phyloP scores from a whole-genome alignment of 2,888 invertebrate genomes.

The Drosophila anomelani region DNA sequence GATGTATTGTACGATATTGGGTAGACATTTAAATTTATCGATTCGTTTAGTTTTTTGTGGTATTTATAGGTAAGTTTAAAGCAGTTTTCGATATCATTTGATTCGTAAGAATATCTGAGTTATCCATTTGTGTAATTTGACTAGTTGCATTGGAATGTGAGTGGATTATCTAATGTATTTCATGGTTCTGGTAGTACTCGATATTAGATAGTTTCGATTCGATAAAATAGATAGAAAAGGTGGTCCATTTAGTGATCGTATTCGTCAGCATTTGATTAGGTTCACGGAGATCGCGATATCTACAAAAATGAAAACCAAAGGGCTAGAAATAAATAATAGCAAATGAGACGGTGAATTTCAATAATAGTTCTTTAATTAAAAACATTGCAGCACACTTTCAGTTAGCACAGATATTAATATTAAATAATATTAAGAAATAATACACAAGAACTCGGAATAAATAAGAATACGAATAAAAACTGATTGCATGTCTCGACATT shows the following conservation, averaged over 20 bases:
- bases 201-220: slow-evolving; percentile 31
- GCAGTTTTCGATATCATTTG: slow-evolving; percentile 38
- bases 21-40: slow-evolving; percentile 46
- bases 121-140: slow-evolving; percentile 64
- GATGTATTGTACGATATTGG: slow-evolving; percentile 43
- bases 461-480: slow-evolving; percentile 49
- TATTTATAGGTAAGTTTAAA: slow-evolving; percentile 44
- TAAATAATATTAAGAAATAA: slow-evolving; percentile 62
- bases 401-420: slow-evolving; percentile 68
- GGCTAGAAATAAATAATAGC: slow-evolving; percentile 16
- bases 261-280: slow-evolving; percentile 76
- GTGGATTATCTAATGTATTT: slow-evolving; percentile 63
- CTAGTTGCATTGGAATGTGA: slow-evolving; percentile 61
- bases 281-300: slow-evolving; percentile 52
- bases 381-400: slow-evolving; percentile 75
- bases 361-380: slow-evolving; percentile 62
- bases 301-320: slow-evolving; percentile 39
- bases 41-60: slow-evolving; percentile 41
- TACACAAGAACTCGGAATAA: slow-evolving; percentile 62
- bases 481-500: slow-evolving; percentile 31
- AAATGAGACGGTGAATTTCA: slow-evolving; percentile 37
- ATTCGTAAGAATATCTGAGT: slow-evolving; percentile 29
- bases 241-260: slow-evolving; percentile 83
- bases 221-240: slow-evolving; percentile 73
- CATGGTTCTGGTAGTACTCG: slow-evolving; percentile 26